These are phyloP conservation scores for Drosophila nannoptera DNA, from an alignment of 1,140 invertebrate species.

Conservation along the genomic window DNA sequence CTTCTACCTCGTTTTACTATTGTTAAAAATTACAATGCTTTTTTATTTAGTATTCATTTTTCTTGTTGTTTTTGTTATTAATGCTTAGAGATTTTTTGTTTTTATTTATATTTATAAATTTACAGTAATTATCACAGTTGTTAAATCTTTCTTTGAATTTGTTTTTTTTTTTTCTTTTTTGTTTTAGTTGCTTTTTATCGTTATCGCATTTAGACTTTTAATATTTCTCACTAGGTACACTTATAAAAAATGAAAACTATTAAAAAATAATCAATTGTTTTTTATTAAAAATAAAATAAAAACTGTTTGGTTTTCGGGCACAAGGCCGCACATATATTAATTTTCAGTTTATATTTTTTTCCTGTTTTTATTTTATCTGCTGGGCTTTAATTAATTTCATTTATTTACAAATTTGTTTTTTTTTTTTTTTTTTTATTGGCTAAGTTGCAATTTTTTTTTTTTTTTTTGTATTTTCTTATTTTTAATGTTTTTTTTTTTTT, in stretches of 20 bases:
- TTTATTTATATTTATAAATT: slow-evolving; percentile 79
- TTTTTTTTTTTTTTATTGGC: slow-evolving; percentile 58
- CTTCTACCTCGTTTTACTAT: slow-evolving; percentile 46
- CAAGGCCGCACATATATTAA: slow-evolving; percentile 60
- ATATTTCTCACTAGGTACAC: slow-evolving; percentile 77
- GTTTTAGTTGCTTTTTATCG: slow-evolving; percentile 66
- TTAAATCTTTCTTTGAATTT: slow-evolving; percentile 79
- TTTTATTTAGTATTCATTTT: slow-evolving; percentile 53
- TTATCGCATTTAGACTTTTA: slow-evolving; percentile 73
- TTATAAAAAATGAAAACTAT: slow-evolving; percentile 76
- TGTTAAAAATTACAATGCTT: slow-evolving; percentile 67
- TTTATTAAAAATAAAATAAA: slow-evolving; percentile 59
- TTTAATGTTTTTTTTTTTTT: slow-evolving; percentile 39
- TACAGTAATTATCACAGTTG: slow-evolving; percentile 80
- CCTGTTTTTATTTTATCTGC: slow-evolving; percentile 34
- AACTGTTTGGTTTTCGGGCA: slow-evolving; percentile 58
- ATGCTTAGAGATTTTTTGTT: slow-evolving; percentile 65
- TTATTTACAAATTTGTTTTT: slow-evolving; percentile 56
- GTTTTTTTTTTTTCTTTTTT: slow-evolving; percentile 67
- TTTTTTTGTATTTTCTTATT: slow-evolving; percentile 33
- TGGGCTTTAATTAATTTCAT: slow-evolving; percentile 43
- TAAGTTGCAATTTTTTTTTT: slow-evolving; percentile 61
- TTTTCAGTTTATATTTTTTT: slow-evolving; percentile 27
- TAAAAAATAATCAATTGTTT: slow-evolving; percentile 68
- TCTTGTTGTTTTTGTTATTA: slow-evolving; percentile 25